phyloP scores from a whole-genome alignment of 2,797 vertebrate genomes.

The Paguma larvata region DNA sequence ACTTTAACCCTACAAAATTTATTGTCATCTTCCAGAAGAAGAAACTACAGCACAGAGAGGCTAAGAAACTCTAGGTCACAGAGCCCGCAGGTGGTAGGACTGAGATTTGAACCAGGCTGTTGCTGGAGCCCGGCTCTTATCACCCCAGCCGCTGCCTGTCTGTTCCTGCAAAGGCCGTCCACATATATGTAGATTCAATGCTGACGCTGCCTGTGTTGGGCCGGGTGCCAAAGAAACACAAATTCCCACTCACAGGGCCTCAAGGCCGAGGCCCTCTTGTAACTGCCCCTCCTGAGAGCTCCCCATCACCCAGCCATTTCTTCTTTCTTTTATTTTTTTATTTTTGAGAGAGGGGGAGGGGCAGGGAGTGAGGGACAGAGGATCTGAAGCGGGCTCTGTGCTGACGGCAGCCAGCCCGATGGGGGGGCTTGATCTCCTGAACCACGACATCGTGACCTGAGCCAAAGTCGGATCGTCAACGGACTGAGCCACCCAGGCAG shows the following conservation, averaged over 20 bases:
- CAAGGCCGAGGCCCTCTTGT: neutral
- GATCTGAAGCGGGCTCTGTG: too few relatives aligned
- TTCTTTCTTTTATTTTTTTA: neutral
- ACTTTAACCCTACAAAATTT: neutral
- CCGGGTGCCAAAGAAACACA: neutral
- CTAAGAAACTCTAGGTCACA: neutral
- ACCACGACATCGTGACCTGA: too few relatives aligned
- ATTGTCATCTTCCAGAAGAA: constrained; percentile 19
- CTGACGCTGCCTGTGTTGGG: neutral
- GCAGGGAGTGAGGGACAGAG: too few relatives aligned
- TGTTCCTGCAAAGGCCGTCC: neutral
- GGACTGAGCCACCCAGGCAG: too few relatives aligned
- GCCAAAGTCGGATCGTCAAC: too few relatives aligned
- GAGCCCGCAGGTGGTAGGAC: neutral
- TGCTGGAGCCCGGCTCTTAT: neutral
- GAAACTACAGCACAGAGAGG: neutral
- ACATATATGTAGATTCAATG: neutral
- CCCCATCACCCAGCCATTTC: neutral
- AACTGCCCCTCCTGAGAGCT: neutral
- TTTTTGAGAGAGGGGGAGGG: too few relatives aligned
- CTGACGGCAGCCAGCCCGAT: too few relatives aligned
- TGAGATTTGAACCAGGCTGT: neutral
- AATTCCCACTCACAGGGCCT: neutral
- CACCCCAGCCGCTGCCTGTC: neutral
- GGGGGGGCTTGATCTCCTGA: too few relatives aligned